Evolutionary conservation across 2,797 vertebrate genomes (phyloP).

Genomic region (Molossus alvarezi): DNA sequence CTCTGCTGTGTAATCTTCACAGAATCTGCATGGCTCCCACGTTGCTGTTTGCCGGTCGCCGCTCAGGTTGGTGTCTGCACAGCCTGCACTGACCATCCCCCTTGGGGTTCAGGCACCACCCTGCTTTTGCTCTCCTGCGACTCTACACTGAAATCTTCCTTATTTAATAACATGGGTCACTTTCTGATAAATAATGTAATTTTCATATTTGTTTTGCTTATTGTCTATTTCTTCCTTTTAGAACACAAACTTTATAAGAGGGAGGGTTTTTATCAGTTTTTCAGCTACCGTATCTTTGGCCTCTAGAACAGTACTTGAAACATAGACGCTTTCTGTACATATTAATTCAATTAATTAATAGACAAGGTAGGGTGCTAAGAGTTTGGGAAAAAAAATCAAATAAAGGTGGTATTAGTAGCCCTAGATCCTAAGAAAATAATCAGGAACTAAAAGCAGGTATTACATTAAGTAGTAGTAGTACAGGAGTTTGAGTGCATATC

Average conservation of each 20-base stretch:
- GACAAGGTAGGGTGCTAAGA: not conserved
- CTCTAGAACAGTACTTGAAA: not conserved
- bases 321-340: not conserved
- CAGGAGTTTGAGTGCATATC: not conserved
- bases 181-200: not conserved
- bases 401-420: not conserved
- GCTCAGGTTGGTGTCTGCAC: not conserved
- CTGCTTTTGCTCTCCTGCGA: rapidly evolving
- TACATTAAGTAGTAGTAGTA: not conserved
- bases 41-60: not conserved
- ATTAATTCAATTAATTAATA: not conserved
- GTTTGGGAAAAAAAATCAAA: not conserved
- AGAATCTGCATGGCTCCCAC: rapidly evolving
- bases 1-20: not conserved
- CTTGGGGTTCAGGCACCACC: not conserved
- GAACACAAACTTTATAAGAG: not conserved
- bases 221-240: not conserved
- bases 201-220: not conserved
- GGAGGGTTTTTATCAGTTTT: not conserved
- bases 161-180: not conserved
- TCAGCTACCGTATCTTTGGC: not conserved
- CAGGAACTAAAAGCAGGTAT: not conserved
- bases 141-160: not conserved
- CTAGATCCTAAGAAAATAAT: not conserved
- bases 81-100: not conserved